Evolutionary conservation across 1,140 invertebrate genomes (phyloP), one percentile per base, ranked within the genome.

Genomic region (Theocolax elegans): DNA sequence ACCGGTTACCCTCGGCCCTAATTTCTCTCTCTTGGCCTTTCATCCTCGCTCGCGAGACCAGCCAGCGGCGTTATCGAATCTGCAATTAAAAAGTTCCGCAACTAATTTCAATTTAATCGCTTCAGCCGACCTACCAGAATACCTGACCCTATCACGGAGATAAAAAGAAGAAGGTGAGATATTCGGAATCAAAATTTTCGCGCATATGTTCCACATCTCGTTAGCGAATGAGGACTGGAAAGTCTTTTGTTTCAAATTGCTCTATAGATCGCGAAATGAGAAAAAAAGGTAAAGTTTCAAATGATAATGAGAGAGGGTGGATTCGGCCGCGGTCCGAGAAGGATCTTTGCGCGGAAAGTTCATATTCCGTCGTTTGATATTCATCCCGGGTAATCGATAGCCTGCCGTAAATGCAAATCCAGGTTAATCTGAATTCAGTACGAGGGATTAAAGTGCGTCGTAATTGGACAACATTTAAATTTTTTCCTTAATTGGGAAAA

Each of bases 101-200:
- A 81, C 77, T 83, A 82, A 83, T 83, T 83, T 82, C 77, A 81
- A 81, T 82, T 82, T 81, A 79, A 81, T 81, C 76, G 74, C 49
- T 67, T 59, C 13, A 15, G 8, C 21, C 21, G 8, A 29, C 15
- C 31, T 25, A 27, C 23, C n/a, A n/a, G 19, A 1, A 2, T 21
- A 13, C 8, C 23, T 23, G 17, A 1, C 21, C 13, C 25, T 23
- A 19, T 9, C 10, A 7, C 0, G 1, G 3, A 48, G 42, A 67
- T 15, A 58, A 17, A 58, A 59, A 38, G 25, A 59, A 31, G 3
- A 19, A 38, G 42, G 25, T 10, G 25, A 17, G 49, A 46, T 10
- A 63, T 62, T 10, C 44, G 9, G 60, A 63, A 29, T 46, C 23
- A 63, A 65, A 65, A 21, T 65, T 65, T 54, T 27, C 49, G 21